Base-by-base conservation (phyloP, 2,113 vertebrate genomes). In the western clawed frog (Xenopus tropicalis) region DNA sequence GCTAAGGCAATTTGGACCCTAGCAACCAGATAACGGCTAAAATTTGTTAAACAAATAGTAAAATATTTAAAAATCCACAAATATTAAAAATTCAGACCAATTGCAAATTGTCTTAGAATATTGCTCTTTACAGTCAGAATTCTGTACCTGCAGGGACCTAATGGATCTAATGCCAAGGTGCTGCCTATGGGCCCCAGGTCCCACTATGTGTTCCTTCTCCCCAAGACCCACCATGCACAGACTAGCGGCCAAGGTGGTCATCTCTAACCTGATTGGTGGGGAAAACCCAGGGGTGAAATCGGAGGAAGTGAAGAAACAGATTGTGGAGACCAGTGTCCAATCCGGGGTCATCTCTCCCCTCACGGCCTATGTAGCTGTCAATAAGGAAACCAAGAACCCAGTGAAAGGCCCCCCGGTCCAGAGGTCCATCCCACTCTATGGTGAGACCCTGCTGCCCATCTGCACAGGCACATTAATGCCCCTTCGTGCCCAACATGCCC, bases 281-380 rank as follows among this genome's bases (percentile, higher is more conserved):
- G 91, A 93, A 71, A 37, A 59, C 42, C 78, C 85, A 42, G 70
- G 74, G 20, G 68, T 52, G 14, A 64, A 75, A 3, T 20, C 29
- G 13, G 77, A 61, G 48, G 48, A 14, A 11, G 3, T 79, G 57
- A 91, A 79, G 79, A 70, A 81, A 46, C 87, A 80, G 20, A 81
- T 92, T 1, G 52, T 91, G 78, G 80, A 90, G 29, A 70, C 90
- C 59, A 93, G 93, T 43, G 23, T 90, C 51, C 88, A 90, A 56
- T 87, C 89, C 58, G 89, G 90, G 78, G 85, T 94, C 57, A 86
- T 89, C 80, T 92, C 91, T 61, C 83, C 86, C 16, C 87, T 88
- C 77, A 95, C 92, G 3, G 84, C 91, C n/a, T 94, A 92, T 48
- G 74, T 93, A 14, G 91, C 87, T 10, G 78, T 93, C 77, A 84